A percentile compares a stretch with the other conserved stretches of the same genome.
Conservation (phyloP, 2,113 vertebrate genomes). For the Percopsis transmontana region DNA sequence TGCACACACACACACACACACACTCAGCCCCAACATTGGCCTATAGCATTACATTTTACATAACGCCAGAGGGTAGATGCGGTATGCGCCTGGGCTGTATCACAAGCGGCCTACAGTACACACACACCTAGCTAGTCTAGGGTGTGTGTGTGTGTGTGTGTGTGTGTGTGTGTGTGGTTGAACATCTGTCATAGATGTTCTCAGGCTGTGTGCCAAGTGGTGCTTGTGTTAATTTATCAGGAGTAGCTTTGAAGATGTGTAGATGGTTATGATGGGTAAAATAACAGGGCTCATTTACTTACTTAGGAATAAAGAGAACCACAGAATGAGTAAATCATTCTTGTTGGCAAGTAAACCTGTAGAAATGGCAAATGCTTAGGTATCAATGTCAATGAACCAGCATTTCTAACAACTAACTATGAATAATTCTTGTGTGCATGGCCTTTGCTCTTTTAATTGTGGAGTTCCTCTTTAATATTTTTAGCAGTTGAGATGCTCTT, state of each 20-base stretch:
- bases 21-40: neutral
- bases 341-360: conserved; percentile 16
- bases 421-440: conserved; percentile 56
- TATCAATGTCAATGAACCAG: conserved; percentile 37
- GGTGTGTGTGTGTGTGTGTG: too few species aligned
- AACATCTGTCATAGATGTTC: conserved; percentile 46
- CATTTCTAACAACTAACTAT: conserved; percentile 55
- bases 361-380: conserved; percentile 30
- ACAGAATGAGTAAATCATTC: neutral
- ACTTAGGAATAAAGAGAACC: neutral
- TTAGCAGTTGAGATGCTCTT: conserved; percentile 42
- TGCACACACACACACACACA: neutral
- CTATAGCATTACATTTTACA: neutral
- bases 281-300: conserved; percentile 35
- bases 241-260: conserved; percentile 15
- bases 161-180: conserved; percentile 14
- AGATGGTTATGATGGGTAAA: conserved; percentile 31
- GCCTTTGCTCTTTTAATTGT: conserved; percentile 49
- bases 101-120: neutral
- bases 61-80: conserved; percentile 8
- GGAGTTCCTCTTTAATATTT: conserved; percentile 34
- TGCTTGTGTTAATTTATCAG: conserved; percentile 42
- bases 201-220: conserved; percentile 39
- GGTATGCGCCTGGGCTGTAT: neutral
- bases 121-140: too few species aligned